Conservation (phyloP, 2,113 vertebrate species). For the Herpailurus yagouaroundi region DNA sequence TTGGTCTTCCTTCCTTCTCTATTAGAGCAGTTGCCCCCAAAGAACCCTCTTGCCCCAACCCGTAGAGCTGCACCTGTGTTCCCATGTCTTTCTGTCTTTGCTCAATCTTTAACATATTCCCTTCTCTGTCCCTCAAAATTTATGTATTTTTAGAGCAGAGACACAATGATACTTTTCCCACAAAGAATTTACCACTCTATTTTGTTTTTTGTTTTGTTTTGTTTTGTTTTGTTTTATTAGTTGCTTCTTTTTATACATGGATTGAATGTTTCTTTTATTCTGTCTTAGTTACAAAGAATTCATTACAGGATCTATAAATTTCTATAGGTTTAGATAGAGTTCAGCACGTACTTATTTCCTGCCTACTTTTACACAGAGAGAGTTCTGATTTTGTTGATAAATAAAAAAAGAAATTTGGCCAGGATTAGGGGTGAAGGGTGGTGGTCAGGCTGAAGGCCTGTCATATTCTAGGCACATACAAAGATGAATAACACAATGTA, state of each 20-base stretch:
- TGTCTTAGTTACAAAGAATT: background rate
- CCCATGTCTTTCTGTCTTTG: background rate
- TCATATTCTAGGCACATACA: background rate
- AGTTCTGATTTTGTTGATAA: background rate
- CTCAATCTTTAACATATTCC: background rate
- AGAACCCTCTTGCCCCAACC: accelerated
- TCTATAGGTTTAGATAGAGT: background rate
- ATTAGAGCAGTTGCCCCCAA: no score
- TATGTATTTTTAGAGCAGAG: background rate
- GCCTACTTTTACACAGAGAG: background rate
- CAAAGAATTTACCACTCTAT: background rate
- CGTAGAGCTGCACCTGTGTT: background rate
- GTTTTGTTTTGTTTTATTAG: background rate
- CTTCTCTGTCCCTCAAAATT: background rate
- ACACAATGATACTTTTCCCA: background rate
- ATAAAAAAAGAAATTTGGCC: background rate
- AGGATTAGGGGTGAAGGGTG: background rate
- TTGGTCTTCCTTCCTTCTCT: background rate
- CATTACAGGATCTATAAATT: background rate
- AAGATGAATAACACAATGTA: background rate
- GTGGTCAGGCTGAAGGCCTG: accelerated
- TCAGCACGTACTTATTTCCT: background rate
- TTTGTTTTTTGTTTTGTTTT: background rate
- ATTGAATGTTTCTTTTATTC: background rate
- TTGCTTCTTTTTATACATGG: background rate